Evolutionary conservation across 2,888 invertebrate genomes (phyloP), one percentile per base, ranked within the genome.

Genomic region (Erebia palarica): DNA sequence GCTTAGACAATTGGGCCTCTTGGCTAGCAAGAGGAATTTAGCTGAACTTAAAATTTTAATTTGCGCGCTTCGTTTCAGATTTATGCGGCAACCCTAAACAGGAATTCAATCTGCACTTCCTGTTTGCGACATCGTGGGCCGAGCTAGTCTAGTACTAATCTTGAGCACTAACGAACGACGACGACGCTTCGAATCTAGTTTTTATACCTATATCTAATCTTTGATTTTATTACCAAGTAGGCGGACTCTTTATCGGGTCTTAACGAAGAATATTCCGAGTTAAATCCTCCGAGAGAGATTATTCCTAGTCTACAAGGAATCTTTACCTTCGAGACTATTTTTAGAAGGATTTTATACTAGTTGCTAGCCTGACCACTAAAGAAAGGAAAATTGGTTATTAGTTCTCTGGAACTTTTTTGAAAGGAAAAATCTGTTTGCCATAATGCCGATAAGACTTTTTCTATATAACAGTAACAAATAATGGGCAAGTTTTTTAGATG

Each of bases 41-140:
- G 3, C 27, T 27, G 27, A 27, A 1, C 4, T 3, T 1, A 27
- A 27, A 27, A 27, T 27, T 27, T 27, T 27, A 27, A 27, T 3
- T 27, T 21, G 2, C 27, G 1, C 9, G 16, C 16, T 16, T 18
- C 16, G 1, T 18, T 53, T 53, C 18, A 53, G 53, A 53, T 53
- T n/a, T 51, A n/a, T 18, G 16, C 10, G 57, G 57, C 66, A 66
- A 44, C 66, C 66, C 44, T 68, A 70, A 11, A 9, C 55, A 47
- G 65, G 66, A 72, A 68, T 60, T 13, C 72, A 74, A 75, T 78
- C 74, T 71, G 64, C 72, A 60, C 58, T 74, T 78, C 75, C 78
- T 77, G 74, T 68, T 68, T 65, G 59, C 58, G 64, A 42, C 75
- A 27, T 68, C 72, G 76, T 72, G 76, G 75, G 73, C 70, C 65